These are phyloP conservation scores for Ischnus inquisitorius DNA, from an alignment of 2,888 invertebrate species.

Conservation along the genomic window DNA sequence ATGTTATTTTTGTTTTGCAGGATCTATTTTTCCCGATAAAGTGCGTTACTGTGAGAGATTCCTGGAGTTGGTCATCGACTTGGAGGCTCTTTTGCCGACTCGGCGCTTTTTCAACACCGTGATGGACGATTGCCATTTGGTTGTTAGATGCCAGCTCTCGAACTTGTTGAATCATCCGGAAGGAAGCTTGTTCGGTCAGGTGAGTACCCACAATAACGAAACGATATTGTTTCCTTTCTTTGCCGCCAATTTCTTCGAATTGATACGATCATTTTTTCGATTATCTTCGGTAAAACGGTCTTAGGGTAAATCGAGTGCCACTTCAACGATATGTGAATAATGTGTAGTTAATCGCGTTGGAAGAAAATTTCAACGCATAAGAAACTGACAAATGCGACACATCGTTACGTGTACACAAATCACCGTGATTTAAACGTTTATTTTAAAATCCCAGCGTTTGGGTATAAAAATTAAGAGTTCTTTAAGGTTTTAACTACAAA, in stretches of 20 bases:
- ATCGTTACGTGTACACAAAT: constrained; percentile 7
- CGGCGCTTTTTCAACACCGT: constrained; percentile 98
- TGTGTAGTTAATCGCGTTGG: background rate
- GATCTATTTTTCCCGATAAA: constrained; percentile 85
- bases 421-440: constrained; percentile 18
- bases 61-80: constrained; percentile 97
- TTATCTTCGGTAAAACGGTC: too few species aligned
- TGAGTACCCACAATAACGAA: too few species aligned
- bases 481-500: constrained; percentile 41
- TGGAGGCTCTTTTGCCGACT: constrained; percentile 98
- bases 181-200: constrained; percentile 96
- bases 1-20: constrained; percentile 71
- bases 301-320: too few species aligned
- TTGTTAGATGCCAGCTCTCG: constrained; percentile 95
- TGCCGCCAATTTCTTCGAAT: constrained; percentile 57
- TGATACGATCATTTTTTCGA: constrained; percentile 45
- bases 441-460: constrained; percentile 38
- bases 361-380: background rate
- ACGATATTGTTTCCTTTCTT: too few species aligned
- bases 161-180: constrained; percentile 91
- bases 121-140: constrained; percentile 97
- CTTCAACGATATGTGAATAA: background rate
- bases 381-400: background rate
- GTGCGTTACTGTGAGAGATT: constrained; percentile 97
- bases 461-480: constrained; percentile 54